These are phyloP conservation scores for Idaea aversata DNA, from an alignment of 2,888 invertebrate species.

Conservation along the genomic window DNA sequence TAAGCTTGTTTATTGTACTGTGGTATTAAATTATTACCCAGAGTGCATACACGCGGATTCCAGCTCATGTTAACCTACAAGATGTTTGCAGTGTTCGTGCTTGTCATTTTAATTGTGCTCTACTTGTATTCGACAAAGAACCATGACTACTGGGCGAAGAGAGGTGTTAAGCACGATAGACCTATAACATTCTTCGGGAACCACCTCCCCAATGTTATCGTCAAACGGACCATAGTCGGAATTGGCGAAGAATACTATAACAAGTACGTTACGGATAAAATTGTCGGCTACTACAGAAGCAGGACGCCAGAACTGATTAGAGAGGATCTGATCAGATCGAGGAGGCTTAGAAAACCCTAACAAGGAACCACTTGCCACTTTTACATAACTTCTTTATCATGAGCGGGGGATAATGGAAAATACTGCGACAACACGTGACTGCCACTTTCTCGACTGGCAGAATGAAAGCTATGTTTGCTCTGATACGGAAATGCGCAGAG, in stretches of 20 bases:
- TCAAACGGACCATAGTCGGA: conserved; percentile 14
- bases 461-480: conserved; percentile 46
- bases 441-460: conserved; percentile 46
- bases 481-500: conserved; percentile 33
- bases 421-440: conserved; percentile 28
- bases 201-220: conserved; percentile 21
- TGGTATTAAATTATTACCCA: neutral
- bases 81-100: conserved; percentile 4
- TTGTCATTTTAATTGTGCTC: conserved; percentile 9
- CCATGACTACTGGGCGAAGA: conserved; percentile 27
- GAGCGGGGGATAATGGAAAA: conserved; percentile 38
- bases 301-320: conserved; percentile 35
- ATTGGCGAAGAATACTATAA: conserved; percentile 29
- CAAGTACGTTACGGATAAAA: conserved; percentile 37
- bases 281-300: conserved; percentile 39
- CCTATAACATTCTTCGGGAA: conserved; percentile 29
- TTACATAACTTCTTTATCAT: conserved; percentile 43
- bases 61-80: too few species aligned
- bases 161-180: conserved; percentile 22
- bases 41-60: neutral
- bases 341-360: conserved; percentile 31
- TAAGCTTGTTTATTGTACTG: neutral
- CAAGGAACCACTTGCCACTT: conserved; percentile 43
- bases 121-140: conserved; percentile 22
- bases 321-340: conserved; percentile 39